Evolutionary conservation across 1,140 invertebrate species (phyloP).

Genomic region (Sinella curviseta): DNA sequence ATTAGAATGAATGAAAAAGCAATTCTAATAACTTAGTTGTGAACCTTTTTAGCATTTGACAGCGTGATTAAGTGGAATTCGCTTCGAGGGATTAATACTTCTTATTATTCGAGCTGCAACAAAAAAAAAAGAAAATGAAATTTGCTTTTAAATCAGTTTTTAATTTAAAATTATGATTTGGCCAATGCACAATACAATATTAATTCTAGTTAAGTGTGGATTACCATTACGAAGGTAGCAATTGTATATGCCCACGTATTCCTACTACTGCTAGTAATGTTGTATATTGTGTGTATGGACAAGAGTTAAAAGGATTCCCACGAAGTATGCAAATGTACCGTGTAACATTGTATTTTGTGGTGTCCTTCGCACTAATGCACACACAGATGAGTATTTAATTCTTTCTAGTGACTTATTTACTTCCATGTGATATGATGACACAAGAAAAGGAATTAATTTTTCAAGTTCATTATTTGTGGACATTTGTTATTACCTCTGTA

Average conservation of each 20-base stretch:
- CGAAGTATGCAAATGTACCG: not conserved
- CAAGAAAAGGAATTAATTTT: conserved; percentile 8
- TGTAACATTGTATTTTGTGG: not conserved
- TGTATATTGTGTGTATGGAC: not conserved
- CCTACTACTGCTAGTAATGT: no score
- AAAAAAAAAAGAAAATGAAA: not conserved
- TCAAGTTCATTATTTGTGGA: conserved; percentile 3
- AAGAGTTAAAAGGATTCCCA: not conserved
- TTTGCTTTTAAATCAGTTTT: conserved; percentile 27
- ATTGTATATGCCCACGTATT: no score
- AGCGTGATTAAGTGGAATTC: conserved; percentile 23
- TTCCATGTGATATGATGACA: not conserved
- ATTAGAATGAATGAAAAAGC: conserved; percentile 25
- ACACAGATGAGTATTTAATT: no score
- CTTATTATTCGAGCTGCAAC: no score
- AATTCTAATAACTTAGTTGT: conserved; percentile 20
- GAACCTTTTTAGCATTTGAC: conserved; percentile 16
- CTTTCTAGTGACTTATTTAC: no score
- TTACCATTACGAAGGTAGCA: no score
- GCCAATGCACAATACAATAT: conserved; percentile 4
- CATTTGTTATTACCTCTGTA: no score
- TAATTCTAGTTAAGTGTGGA: not conserved
- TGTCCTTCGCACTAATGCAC: not conserved
- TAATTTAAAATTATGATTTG: conserved; percentile 28
- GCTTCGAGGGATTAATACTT: conserved; percentile 21